A percentile compares a stretch with the other conserved stretches of the same genome.
Evolutionary conservation across 2,113 vertebrate species (phyloP).

Genomic region (Gymnocephalus cernua): DNA sequence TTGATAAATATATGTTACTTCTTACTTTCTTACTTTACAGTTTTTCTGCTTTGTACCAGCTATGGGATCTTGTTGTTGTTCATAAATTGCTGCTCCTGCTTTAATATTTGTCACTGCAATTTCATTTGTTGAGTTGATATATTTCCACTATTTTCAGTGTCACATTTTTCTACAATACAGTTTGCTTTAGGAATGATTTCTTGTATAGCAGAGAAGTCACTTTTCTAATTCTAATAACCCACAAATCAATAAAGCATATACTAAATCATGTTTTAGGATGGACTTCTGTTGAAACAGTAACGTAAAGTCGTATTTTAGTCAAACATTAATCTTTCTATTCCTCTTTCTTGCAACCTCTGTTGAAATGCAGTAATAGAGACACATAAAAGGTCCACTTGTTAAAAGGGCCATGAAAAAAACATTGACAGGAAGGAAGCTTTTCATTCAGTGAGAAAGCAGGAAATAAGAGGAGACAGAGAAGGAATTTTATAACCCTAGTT

Average conservation of each 20-base stretch:
- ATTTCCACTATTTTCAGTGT: neutral
- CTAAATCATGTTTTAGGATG: neutral
- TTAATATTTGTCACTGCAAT: neutral
- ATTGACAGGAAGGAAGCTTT: constrained; percentile 80
- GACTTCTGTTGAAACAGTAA: constrained; percentile 23
- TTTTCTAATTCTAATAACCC: constrained; percentile 13
- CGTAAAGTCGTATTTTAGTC: constrained; percentile 57
- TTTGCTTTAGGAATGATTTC: neutral
- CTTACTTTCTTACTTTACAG: neutral
- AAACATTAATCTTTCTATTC: constrained; percentile 58
- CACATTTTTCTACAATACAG: neutral
- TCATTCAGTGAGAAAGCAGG: constrained; percentile 68
- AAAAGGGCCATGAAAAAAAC: constrained; percentile 72
- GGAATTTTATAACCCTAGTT: constrained; percentile 77
- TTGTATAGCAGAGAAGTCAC: neutral
- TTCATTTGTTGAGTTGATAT: neutral
- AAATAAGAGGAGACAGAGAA: constrained; percentile 62
- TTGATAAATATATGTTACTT: neutral
- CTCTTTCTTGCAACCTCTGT: constrained; percentile 49
- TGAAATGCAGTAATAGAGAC: constrained; percentile 63
- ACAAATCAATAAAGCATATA: constrained; percentile 11
- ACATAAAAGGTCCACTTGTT: constrained; percentile 74
- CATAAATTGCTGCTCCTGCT: neutral
- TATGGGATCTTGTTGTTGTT: neutral
- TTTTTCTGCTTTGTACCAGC: neutral